Conservation (phyloP, 1,140 invertebrate genomes). For the Rhyzopertha dominica region DNA sequence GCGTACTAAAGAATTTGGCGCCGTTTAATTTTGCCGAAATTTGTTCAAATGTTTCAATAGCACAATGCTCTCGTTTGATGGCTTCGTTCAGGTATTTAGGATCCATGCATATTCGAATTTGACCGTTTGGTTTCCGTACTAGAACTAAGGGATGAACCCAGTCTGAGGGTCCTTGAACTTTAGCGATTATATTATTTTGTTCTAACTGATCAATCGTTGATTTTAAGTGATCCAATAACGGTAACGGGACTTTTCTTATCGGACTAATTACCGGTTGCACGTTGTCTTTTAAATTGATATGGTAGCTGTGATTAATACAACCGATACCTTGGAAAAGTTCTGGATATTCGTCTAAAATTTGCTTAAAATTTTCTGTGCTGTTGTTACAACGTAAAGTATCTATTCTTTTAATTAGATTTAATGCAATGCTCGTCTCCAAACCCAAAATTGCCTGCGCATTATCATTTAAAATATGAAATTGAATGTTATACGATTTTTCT, state of each 20-base stretch:
- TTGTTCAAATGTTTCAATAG: conserved; percentile 45
- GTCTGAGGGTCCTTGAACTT: conserved; percentile 40
- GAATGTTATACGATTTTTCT: conserved; percentile 10
- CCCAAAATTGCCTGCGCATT: conserved; percentile 7
- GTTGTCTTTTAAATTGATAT: conserved; percentile 10
- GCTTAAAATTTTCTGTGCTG: too few species aligned
- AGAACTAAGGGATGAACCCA: conserved; percentile 48
- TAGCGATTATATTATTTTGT: conserved; percentile 18
- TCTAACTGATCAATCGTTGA: background rate
- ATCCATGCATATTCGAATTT: conserved; percentile 50
- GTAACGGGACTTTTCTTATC: conserved; percentile 12
- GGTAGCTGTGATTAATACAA: conserved; percentile 3
- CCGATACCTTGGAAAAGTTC: conserved; percentile 2
- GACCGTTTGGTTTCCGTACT: conserved; percentile 46
- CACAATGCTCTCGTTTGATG: conserved; percentile 44
- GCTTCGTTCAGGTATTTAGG: conserved; percentile 48
- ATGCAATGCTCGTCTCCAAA: conserved; percentile 7
- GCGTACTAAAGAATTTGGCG: conserved; percentile 45
- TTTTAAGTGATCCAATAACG: conserved; percentile 10
- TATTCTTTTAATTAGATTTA: conserved; percentile 13
- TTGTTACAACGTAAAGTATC: too few species aligned
- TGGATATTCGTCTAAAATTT: conserved; percentile 8
- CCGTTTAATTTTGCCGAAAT: conserved; percentile 41
- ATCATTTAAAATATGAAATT: conserved; percentile 15
- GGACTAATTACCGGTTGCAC: conserved; percentile 15